Evolutionary conservation across 1,140 invertebrate species (phyloP).

Genomic region (Heliconius melpomene): DNA sequence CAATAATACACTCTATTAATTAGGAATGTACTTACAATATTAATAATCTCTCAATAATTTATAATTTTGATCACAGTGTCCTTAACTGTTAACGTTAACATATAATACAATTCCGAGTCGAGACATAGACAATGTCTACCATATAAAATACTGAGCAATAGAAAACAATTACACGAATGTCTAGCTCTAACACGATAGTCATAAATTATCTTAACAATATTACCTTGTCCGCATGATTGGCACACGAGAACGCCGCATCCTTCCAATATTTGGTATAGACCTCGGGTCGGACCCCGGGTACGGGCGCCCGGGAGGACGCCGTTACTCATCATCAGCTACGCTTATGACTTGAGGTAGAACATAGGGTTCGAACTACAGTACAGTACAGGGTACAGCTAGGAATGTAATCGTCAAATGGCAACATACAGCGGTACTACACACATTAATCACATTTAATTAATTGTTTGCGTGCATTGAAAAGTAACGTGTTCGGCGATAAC

Average conservation of each 20-base stretch:
- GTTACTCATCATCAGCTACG: slow-evolving; percentile 64
- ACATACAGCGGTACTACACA: slow-evolving; percentile 71
- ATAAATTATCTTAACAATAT: slow-evolving; percentile 74
- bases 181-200: slow-evolving; percentile 68
- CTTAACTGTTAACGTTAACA: slow-evolving; percentile 80
- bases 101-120: slow-evolving; percentile 77
- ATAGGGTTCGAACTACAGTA: slow-evolving; percentile 72
- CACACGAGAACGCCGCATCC: slow-evolving; percentile 68
- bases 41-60: slow-evolving; percentile 81
- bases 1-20: slow-evolving; percentile 76
- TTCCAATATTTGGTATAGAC: slow-evolving; percentile 73
- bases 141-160: slow-evolving; percentile 80
- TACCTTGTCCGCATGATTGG: slow-evolving; percentile 75
- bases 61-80: slow-evolving; percentile 81
- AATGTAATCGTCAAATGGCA: slow-evolving; percentile 77
- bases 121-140: slow-evolving; percentile 64
- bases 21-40: slow-evolving; percentile 80
- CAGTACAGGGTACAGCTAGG: slow-evolving; percentile 77
- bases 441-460: slow-evolving; percentile 60
- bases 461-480: slow-evolving; percentile 65
- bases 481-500: slow-evolving; percentile 59
- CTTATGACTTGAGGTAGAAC: slow-evolving; percentile 78
- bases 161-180: slow-evolving; percentile 73
- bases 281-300: slow-evolving; percentile 29
- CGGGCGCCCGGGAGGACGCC: slow-evolving; percentile 57